A percentile compares a stretch with the other conserved stretches of the same genome.
These are phyloP conservation scores for Oscheius onirici DNA, from an alignment of 2,888 invertebrate species.

Conservation along the genomic window DNA sequence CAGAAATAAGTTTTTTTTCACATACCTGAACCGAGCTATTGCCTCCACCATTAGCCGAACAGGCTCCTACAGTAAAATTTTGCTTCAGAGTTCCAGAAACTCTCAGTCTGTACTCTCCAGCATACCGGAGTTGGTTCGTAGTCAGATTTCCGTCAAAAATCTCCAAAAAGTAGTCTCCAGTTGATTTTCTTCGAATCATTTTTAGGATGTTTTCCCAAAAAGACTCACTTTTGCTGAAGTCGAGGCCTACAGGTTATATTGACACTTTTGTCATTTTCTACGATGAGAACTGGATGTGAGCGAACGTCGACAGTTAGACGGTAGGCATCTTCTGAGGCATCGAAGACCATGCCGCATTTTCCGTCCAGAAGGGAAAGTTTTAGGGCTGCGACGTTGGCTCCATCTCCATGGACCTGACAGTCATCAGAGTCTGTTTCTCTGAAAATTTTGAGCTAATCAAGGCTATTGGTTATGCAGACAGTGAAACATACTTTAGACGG, in stretches of 20 bases:
- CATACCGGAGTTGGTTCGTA: constrained; percentile 1
- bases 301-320: constrained; percentile 43
- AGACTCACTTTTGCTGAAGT: constrained; percentile 21
- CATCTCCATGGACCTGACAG: constrained; percentile 41
- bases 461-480: background rate
- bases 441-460: background rate
- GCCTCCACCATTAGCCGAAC: constrained; percentile 2
- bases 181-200: background rate
- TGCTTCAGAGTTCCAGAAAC: constrained; percentile 10
- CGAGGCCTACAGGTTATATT: constrained; percentile 41
- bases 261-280: constrained; percentile 46
- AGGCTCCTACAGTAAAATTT: constrained; percentile 15
- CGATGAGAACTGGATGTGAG: constrained; percentile 50
- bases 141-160: constrained; percentile 12
- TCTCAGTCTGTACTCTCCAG: background rate
- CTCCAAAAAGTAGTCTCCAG: constrained; percentile 3
- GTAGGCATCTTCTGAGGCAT: constrained; percentile 27
- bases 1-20: background rate
- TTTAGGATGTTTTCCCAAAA: constrained; percentile 2
- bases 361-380: constrained; percentile 28
- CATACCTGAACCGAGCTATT: constrained; percentile 14
- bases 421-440: constrained; percentile 16
- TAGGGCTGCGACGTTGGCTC: constrained; percentile 48
- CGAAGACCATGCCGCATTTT: constrained; percentile 14
- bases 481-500: background rate